Base-by-base conservation (phyloP, 1,140 invertebrate genomes). In the Cherax quadricarinatus region DNA sequence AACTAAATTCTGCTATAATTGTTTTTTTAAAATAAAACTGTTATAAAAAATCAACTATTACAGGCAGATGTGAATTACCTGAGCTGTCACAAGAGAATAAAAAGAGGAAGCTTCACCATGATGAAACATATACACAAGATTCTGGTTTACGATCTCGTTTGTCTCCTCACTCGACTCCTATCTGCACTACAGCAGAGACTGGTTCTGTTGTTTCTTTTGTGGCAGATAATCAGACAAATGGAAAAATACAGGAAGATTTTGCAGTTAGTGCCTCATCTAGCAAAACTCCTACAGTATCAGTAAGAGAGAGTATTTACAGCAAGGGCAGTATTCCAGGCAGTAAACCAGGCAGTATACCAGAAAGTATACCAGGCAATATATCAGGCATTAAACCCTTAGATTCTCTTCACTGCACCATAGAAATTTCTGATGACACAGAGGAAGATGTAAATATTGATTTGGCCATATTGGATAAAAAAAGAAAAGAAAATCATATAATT, bases 271-370 rank as follows among this genome's bases (percentile, higher is more conserved):
- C 62, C 21, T 21, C 62, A 21, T 18, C 1, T 14, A 66, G 62
- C 62, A 66, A 14, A 66, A 18, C 21, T 66, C 62, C 62, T 18
- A 5, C 5, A 66, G 21, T 16, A 66, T 21, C 14, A 66, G 62
- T 9, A 57, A 57, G 14, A 57, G 14, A n/a, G 30, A n/a, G 86
- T 80, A 79, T 41, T 3, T 88, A 78, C 24, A 88, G 86, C 81
- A 78, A 88, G 53, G 86, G 73, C n/a, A 88, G 73, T n/a, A 88
- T 88, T 57, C n/a, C 75, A 14, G 86, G 75, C 12, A 88, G 51
- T 79, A 57, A 5, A 41, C 30, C 30, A 41, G 86, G 73, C n/a
- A 88, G 73, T n/a, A 88, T 79, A 24, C n/a, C 75, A 14, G 86
- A 73, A 1, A 79, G 51, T 79, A 57, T 57, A 41, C 30, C 30